phyloP scores from a whole-genome alignment of 92 coral and sea anemone genomes.

The Plumapathes pennacea region DNA sequence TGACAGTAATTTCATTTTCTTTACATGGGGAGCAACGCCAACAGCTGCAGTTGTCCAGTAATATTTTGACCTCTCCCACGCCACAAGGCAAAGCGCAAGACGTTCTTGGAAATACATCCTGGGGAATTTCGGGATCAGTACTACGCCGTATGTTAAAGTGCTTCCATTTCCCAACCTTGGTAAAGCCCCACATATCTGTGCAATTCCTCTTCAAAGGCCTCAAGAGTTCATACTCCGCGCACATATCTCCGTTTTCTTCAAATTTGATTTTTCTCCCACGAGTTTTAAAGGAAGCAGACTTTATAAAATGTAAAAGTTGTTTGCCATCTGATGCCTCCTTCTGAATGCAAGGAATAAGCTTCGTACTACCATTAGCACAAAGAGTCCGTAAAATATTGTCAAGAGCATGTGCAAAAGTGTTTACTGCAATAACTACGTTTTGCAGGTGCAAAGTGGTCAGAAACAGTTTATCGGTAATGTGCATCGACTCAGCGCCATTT shows the following conservation, averaged over 20 bases:
- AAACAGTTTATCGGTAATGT: neutral
- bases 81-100: conserved; percentile 39
- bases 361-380: conserved; percentile 3
- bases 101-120: conserved; percentile 12
- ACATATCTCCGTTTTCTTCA: conserved; percentile 43
- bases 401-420: conserved; percentile 48
- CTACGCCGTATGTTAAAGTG: neutral
- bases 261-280: conserved; percentile 23
- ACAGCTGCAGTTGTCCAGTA: conserved; percentile 32
- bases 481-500: neutral
- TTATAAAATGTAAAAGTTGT: conserved; percentile 1
- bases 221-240: conserved; percentile 36
- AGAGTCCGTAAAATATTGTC: no score
- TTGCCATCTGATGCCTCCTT: conserved; percentile 3
- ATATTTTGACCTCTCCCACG: conserved; percentile 12
- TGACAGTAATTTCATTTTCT: conserved; percentile 25
- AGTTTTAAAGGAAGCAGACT: conserved; percentile 3
- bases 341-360: conserved; percentile 1
- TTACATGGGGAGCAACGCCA: conserved; percentile 48
- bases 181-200: conserved; percentile 5
- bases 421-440: conserved; percentile 45
- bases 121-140: neutral
- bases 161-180: conserved; percentile 10
- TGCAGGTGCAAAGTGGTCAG: conserved; percentile 24
- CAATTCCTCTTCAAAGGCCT: conserved; percentile 4